Evolutionary conservation across 2,797 vertebrate species (phyloP).

Genomic region (Poecilia wingei): DNA sequence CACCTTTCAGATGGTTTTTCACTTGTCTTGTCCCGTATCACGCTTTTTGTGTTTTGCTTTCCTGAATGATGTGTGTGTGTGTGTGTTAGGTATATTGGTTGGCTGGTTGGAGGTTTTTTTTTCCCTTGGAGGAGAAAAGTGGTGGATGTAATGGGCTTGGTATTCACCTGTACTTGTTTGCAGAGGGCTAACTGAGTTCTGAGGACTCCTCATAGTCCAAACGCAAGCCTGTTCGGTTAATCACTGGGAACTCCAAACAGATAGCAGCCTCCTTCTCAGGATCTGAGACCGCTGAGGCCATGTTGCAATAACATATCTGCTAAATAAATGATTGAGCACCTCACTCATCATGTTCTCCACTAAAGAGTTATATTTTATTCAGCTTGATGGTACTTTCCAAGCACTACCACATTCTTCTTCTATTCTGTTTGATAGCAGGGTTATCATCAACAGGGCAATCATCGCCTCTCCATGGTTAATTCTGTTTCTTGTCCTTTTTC

Average conservation of each 20-base stretch:
- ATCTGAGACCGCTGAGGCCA: background rate
- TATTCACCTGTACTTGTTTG: constrained; percentile 24
- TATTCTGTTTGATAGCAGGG: constrained; percentile 54
- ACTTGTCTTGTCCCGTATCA: background rate
- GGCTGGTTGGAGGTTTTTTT: background rate
- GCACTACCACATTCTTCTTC: background rate
- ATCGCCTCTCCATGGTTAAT: constrained; percentile 7
- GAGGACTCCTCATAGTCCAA: background rate
- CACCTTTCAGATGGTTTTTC: background rate
- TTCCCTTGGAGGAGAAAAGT: background rate
- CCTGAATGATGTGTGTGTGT: background rate
- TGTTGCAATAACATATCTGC: constrained; percentile 2
- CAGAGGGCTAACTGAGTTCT: background rate
- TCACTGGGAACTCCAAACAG: background rate
- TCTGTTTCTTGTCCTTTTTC: background rate
- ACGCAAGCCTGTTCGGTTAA: background rate
- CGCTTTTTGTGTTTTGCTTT: background rate
- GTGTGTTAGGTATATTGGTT: background rate
- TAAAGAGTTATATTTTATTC: constrained; percentile 38
- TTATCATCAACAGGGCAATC: constrained; percentile 8
- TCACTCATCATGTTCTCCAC: constrained; percentile 27
- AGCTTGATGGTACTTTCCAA: constrained; percentile 29
- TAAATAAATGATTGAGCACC: constrained; percentile 46
- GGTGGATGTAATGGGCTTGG: background rate
- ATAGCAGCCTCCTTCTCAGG: background rate